phyloP scores from a whole-genome alignment of 2,797 vertebrate species.

The Triplophysa bombifrons region DNA sequence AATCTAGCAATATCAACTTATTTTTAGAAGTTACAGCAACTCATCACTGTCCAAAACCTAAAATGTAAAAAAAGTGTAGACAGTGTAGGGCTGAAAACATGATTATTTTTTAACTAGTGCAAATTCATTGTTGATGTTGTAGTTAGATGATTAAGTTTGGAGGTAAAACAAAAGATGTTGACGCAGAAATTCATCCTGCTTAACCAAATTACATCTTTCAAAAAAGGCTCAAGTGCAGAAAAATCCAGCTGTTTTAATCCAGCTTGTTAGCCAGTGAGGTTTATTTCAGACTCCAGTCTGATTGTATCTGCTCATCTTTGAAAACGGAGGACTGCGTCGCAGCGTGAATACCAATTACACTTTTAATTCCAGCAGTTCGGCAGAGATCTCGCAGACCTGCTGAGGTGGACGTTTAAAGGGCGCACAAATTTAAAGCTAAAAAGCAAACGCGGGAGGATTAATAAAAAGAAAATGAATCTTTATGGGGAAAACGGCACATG shows the following conservation, averaged over 20 bases:
- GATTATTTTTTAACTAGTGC: too few species aligned
- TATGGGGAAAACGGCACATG: constrained; percentile 9
- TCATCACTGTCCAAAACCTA: too few species aligned
- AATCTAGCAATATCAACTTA: too few species aligned
- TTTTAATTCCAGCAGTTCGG: constrained; percentile 47
- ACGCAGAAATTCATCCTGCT: neutral
- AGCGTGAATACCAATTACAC: constrained; percentile 34
- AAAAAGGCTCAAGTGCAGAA: neutral
- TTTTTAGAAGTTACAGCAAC: too few species aligned
- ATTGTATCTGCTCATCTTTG: neutral
- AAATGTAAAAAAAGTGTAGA: too few species aligned
- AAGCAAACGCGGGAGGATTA: constrained; percentile 27
- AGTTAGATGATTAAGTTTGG: too few species aligned
- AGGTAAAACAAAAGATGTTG: neutral
- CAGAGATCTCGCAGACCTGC: constrained; percentile 42
- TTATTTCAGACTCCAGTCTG: constrained; percentile 13
- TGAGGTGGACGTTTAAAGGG: constrained; percentile 24
- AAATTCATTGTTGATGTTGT: too few species aligned
- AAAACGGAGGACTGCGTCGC: neutral
- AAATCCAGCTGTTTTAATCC: neutral
- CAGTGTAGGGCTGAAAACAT: too few species aligned
- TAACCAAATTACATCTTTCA: neutral
- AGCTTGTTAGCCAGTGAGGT: constrained; percentile 3
- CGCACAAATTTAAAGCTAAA: constrained; percentile 27
- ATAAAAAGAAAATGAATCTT: constrained; percentile 44